Base-by-base conservation (phyloP, 2,797 vertebrate genomes). In the Ispidina picta region DNA sequence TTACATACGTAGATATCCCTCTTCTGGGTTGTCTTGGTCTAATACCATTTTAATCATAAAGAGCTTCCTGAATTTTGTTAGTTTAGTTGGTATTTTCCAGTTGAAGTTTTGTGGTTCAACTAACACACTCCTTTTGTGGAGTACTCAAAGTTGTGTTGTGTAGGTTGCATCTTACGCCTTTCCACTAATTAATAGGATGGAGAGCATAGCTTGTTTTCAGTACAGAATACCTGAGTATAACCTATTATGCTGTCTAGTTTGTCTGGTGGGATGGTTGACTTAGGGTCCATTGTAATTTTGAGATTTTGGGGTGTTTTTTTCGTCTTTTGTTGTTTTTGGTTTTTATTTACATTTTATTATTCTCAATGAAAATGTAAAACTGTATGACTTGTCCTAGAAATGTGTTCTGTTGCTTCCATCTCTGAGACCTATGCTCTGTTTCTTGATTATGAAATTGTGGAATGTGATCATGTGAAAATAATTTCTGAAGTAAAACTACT, bases 71-170 rank as follows among this genome's bases (percentile, higher is more conserved):
- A n/a, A 52, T 13, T 68, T n/a, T 64, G 14, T 60, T 70, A n/a
- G 8, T 28, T 79, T 41, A 35, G 18, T 8, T 29, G 23, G 10
- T 12, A 17, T 63, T 86, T 88, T 71, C 21, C 31, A 60, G 15
- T 15, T 39, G 37, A 39, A 39, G 37, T 56, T 10, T 23, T 68
- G 21, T 29, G 19, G 20, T 56, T 73, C 29, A 31, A 0, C 20
- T 75, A 74, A 51, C 29, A 18, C 4, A 1, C 18, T 35, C 5
- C 9, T 76, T 55, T 69, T 12, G 23, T 7, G 22, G 41, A 31
- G 22, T 12, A 2, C 15, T 58, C 1, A 1, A 18, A 26, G 17
- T 4, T 73, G 52, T 10, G 5, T 10, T 44, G 18, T 0, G 0
- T 39, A 52, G 56, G 7, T 22, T n/a, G 13, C 29, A 5, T 31